Conservation (phyloP, 2,888 invertebrate species). For the Cataglyphis rosenhaueri region DNA sequence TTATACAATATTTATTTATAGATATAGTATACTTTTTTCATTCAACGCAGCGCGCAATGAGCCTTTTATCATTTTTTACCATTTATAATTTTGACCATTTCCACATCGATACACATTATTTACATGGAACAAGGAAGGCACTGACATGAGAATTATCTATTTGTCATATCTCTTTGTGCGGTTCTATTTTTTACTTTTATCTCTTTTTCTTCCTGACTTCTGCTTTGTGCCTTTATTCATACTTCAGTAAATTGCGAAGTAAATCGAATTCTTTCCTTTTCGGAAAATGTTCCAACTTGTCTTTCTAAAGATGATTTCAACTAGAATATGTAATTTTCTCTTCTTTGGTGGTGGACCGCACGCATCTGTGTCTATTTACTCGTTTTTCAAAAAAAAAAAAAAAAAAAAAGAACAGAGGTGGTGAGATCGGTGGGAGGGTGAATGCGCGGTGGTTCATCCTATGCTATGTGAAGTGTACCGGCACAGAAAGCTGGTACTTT, state of each 20-base stretch:
- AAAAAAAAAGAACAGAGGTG: conserved; percentile 59
- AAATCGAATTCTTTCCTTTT: conserved; percentile 58
- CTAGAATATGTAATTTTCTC: conserved; percentile 50
- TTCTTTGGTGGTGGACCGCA: conserved; percentile 43
- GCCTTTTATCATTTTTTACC: conserved; percentile 1
- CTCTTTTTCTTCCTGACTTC: background rate
- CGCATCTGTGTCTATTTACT: conserved; percentile 70
- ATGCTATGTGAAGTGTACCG: conserved; percentile 67
- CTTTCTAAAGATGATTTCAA: conserved; percentile 12
- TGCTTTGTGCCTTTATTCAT: conserved; percentile 33
- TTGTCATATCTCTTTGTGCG: conserved; percentile 42
- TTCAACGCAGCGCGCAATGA: background rate
- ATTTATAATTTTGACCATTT: conserved; percentile 70
- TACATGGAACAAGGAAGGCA: conserved; percentile 59
- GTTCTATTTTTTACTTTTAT: background rate
- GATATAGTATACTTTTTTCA: conserved; percentile 63
- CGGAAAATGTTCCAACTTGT: conserved; percentile 8
- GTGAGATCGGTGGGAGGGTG: conserved; percentile 27
- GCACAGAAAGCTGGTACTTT: conserved; percentile 67
- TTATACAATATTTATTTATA: conserved; percentile 70
- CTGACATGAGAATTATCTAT: conserved; percentile 48
- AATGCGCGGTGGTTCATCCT: conserved; percentile 42
- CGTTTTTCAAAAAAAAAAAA: conserved; percentile 62
- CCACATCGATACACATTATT: conserved; percentile 61
- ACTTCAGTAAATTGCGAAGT: conserved; percentile 27